Base-by-base conservation (phyloP, 2,888 invertebrate genomes). In the Adelognathus sp. region DNA sequence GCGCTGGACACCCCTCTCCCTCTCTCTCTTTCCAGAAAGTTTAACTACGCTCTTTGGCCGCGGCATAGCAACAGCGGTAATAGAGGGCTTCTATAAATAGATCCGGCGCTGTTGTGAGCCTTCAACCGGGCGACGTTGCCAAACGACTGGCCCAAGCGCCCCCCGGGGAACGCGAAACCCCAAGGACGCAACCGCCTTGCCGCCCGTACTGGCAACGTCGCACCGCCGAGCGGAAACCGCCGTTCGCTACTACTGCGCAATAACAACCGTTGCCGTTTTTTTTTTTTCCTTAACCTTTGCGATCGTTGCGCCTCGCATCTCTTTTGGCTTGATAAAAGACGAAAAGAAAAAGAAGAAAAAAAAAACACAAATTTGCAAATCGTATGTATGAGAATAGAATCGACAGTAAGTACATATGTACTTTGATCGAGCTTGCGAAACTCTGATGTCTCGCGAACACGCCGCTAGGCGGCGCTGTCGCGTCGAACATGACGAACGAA, bases 51-150 rank as follows among this genome's bases (percentile, higher is more conserved):
- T n/a, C n/a, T 67, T 72, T 71, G 69, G 61, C 61, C 73, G 83
- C 83, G 80, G 89, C 89, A 88, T 89, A 89, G 89, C 89, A 89
- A 89, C 89, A 89, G 86, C 88, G 79, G 79, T 82, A 83, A 87
- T 86, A 84, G 84, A 82, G 83, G 80, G 76, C 82, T 77, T 61
- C 88, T 89, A 89, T 87, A 89, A 89, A 89, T 89, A 89, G 88
- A 88, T 83, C n/a, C n/a, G n/a, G n/a, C 79, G 73, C 71, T 82
- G 41, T n/a, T n/a, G n/a, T 21, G 39, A 5, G 81, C 81, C 81
- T 80, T 85, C 82, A n/a, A n/a, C n/a, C n/a, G n/a, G n/a, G n/a
- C 89, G 85, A 83, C 72, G 89, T 89, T 89, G 89, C 89, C 89
- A 86, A 86, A 85, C 82, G 70, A 85, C 85, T 86, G 87, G 87